Conservation (phyloP, 37 sponge, comb jelly and placozoan genomes). For the Petrosia ficiformis region DNA sequence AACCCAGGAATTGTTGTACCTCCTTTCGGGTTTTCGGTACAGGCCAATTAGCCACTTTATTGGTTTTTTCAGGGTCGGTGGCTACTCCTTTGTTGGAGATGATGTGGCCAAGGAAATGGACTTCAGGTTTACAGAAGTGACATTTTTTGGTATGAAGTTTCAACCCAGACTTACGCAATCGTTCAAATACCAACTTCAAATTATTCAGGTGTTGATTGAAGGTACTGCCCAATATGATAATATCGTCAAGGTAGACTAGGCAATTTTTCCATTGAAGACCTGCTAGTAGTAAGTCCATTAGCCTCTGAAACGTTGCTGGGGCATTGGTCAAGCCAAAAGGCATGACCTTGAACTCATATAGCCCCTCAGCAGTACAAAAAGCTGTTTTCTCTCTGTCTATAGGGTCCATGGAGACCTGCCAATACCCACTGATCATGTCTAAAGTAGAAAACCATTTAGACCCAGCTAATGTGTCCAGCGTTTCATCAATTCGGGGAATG, state of each 20-base stretch:
- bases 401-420: constrained; percentile 4
- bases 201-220: constrained; percentile 9
- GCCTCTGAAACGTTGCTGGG: constrained; percentile 16
- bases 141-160: constrained; percentile 17
- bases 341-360: constrained; percentile 13
- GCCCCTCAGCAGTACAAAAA: constrained; percentile 20
- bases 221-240: background rate
- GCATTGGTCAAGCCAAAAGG: constrained; percentile 19
- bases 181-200: background rate
- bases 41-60: constrained; percentile 4
- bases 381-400: constrained; percentile 9
- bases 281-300: constrained; percentile 1
- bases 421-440: constrained; percentile 8
- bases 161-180: background rate
- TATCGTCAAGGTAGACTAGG: too few species aligned
- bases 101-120: constrained; percentile 20
- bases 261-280: background rate
- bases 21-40: constrained; percentile 3
- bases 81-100: constrained; percentile 16
- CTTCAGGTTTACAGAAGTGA: background rate
- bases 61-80: constrained; percentile 1
- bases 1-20: constrained; percentile 12
- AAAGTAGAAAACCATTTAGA: constrained; percentile 4
- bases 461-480: background rate
- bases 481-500: constrained; percentile 4